Evolutionary conservation across 2,113 vertebrate species (phyloP).

Genomic region (Phrynosoma platyrhinos): DNA sequence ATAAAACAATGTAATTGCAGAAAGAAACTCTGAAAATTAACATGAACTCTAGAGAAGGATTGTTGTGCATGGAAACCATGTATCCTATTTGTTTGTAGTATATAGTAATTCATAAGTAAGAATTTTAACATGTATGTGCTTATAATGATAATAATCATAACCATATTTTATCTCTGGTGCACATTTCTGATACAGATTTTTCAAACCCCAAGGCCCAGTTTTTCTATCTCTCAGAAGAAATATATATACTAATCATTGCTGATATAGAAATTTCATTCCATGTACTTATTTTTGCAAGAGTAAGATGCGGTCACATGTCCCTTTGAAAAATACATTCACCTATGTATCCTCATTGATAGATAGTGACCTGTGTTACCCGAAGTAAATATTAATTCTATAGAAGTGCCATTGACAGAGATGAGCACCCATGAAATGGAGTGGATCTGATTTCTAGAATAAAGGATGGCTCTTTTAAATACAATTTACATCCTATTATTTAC

Average conservation of each 20-base stretch:
- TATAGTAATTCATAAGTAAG: constrained; percentile 31
- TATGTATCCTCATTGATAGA: neutral
- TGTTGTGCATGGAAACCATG: constrained; percentile 33
- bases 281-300: neutral
- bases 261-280: neutral
- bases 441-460: constrained; percentile 11
- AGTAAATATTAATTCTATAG: neutral
- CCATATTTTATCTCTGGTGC: neutral
- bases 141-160: constrained; percentile 1
- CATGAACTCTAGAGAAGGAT: neutral
- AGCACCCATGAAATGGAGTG: neutral
- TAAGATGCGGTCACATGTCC: neutral
- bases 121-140: constrained; percentile 35
- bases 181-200: neutral
- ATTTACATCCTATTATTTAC: neutral
- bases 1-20: neutral
- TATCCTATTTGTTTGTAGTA: constrained; percentile 36
- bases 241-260: neutral
- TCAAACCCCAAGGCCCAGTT: neutral
- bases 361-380: neutral
- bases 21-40: constrained; percentile 25
- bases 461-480: neutral
- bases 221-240: neutral
- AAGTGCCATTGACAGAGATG: neutral
- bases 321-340: neutral